Base-by-base conservation (phyloP, 2,888 invertebrate genomes). In the Drosophila conformis region DNA sequence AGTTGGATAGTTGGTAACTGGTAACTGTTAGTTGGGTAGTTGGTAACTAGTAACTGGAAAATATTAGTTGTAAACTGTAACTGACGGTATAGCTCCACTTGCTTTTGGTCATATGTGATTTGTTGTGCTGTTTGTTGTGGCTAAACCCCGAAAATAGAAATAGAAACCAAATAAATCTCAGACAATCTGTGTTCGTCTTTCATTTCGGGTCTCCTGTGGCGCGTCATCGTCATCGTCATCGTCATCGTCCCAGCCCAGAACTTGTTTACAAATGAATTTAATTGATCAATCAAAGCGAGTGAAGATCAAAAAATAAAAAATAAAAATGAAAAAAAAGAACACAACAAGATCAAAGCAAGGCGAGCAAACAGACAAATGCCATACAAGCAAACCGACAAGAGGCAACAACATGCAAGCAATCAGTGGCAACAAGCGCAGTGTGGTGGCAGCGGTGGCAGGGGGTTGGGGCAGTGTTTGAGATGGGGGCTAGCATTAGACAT, bases 201-300 rank as follows among this genome's bases (percentile, higher is more conserved):
- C 48, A 63, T 46, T 21, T 18, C 25, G 40, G 59, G 60, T 60
- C 54, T 68, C 38, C 38, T 31, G 69, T 48, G 46, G 46, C 69
- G 25, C 69, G 59, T 69, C 75, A 78, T 76, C 64, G 27, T 54
- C 27, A 27, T 76, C 64, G 27, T 54, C 27, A 27, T 53, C 57
- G 65, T 73, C 78, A 74, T 70, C 46, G 53, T 31, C 18, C 35
- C 63, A 69, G 73, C 18, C 35, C 63, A 69, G 73, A 85, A 82
- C 88, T 85, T 91, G 92, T 91, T 91, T 92, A 91, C 91, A 91
- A 91, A 92, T 91, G 90, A 92, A 90, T 91, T 92, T 92, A 91
- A 91, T 92, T 91, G 91, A 91, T 91, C 91, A 91, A 91, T 92
- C 91, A 92, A 87, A 89, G 90, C 83, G 91, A 88, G 79, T 82